phyloP scores from a whole-genome alignment of 2,113 vertebrate genomes.

The Larimichthys polyactis region DNA sequence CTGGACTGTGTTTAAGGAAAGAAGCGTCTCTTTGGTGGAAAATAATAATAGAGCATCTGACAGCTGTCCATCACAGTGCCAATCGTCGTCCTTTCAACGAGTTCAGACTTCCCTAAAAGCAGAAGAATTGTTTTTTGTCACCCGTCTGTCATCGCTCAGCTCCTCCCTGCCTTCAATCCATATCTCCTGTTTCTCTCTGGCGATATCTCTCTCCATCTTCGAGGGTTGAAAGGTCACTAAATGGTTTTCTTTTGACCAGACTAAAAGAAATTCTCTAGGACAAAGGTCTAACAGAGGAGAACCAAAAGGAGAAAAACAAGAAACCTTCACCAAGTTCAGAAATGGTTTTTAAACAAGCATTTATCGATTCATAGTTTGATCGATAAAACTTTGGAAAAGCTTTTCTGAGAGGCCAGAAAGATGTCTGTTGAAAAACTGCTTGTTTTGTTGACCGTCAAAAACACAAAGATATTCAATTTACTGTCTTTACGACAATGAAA shows the following conservation, averaged over 20 bases:
- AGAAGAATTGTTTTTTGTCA: constrained; percentile 22
- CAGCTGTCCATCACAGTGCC: constrained; percentile 20
- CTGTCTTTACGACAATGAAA: not conserved
- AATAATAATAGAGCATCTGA: not conserved
- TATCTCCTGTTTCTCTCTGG: not conserved
- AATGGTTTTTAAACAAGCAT: too few species aligned
- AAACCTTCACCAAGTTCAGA: not conserved
- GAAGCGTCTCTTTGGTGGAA: not conserved
- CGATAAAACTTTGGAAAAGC: not conserved
- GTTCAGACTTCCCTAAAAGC: constrained; percentile 5
- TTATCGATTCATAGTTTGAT: not conserved
- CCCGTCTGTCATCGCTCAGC: not conserved
- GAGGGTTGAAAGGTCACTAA: constrained; percentile 26
- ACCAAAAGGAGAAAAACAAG: not conserved
- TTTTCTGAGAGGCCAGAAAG: not conserved
- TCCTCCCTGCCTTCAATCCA: not conserved
- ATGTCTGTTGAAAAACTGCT: not conserved
- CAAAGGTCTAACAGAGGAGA: constrained; percentile 13
- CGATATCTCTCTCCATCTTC: not conserved
- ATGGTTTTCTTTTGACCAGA: not conserved
- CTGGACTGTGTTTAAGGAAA: constrained; percentile 8
- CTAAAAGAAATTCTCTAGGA: not conserved
- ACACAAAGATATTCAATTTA: not conserved
- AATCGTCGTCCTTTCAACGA: too few species aligned
- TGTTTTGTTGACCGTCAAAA: not conserved